Evolutionary conservation across 2,888 invertebrate genomes (phyloP).

Genomic region (Cenopis cana): DNA sequence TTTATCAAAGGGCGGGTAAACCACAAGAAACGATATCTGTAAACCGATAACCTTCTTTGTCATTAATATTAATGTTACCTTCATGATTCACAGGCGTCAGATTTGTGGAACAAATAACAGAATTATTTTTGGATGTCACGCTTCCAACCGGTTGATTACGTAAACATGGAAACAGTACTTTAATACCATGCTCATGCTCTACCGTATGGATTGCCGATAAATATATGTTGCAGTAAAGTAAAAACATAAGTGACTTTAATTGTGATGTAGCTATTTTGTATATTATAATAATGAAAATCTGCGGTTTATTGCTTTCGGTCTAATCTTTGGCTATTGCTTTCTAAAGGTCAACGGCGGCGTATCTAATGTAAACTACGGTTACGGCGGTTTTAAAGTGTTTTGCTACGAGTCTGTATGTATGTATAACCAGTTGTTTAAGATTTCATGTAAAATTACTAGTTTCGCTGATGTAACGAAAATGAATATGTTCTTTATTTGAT

Average conservation of each 20-base stretch:
- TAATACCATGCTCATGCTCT: conserved; percentile 7
- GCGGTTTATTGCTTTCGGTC: conserved; percentile 13
- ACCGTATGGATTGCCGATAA: conserved; percentile 28
- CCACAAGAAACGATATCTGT: conserved; percentile 22
- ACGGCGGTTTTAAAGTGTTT: not conserved
- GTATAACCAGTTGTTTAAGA: not conserved
- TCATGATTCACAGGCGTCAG: conserved; percentile 43
- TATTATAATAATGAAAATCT: conserved; percentile 11
- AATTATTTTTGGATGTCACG: conserved; percentile 49
- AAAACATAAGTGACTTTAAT: conserved; percentile 15
- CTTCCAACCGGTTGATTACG: conserved; percentile 42
- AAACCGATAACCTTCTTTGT: conserved; percentile 36
- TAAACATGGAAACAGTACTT: conserved; percentile 18
- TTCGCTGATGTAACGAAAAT: not conserved
- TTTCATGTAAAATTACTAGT: conserved; percentile 1
- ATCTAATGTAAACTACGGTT: conserved; percentile 1
- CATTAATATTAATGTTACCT: conserved; percentile 40
- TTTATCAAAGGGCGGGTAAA: not conserved
- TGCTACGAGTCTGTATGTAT: not conserved
- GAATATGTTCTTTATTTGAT: not conserved
- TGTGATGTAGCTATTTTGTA: conserved; percentile 18
- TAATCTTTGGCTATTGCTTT: not conserved
- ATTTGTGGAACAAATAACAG: conserved; percentile 51
- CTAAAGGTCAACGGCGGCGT: conserved; percentile 19
- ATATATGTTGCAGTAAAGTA: conserved; percentile 30